phyloP scores from a whole-genome alignment of 2,797 vertebrate genomes.

The Sciurus carolinensis region DNA sequence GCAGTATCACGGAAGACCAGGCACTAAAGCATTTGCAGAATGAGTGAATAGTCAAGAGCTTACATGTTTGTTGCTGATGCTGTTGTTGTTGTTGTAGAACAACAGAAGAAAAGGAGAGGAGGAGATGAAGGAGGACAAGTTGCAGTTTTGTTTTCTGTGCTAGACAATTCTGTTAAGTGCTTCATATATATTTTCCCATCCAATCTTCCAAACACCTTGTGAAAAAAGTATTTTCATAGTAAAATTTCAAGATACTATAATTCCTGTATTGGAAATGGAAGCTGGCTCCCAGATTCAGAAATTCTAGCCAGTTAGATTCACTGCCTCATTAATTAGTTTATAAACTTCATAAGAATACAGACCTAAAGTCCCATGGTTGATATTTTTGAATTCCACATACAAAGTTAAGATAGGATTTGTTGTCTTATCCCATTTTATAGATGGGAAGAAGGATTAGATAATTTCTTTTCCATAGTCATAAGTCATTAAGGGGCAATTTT shows the following conservation, averaged over 20 bases:
- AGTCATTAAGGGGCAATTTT: neutral
- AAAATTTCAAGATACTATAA: neutral
- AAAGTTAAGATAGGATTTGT: neutral
- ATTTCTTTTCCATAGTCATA: neutral
- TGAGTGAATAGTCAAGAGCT: neutral
- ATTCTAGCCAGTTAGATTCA: neutral
- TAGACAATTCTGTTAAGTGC: neutral
- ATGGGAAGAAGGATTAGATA: neutral
- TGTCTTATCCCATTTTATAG: conserved; percentile 3
- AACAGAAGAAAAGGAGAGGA: neutral
- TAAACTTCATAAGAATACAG: neutral
- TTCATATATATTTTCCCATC: neutral
- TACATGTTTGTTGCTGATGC: neutral
- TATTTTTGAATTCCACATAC: neutral
- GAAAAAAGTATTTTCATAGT: neutral
- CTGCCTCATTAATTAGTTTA: neutral
- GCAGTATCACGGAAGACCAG: conserved; percentile 16
- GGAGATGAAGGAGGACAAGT: neutral
- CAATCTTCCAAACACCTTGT: neutral
- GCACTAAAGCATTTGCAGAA: neutral
- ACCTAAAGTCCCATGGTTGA: neutral
- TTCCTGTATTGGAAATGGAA: neutral
- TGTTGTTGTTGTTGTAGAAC: neutral
- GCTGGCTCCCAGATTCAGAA: neutral
- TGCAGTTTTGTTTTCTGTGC: neutral